phyloP scores from a whole-genome alignment of 2,888 invertebrate genomes.

The Chalcosyrphus nemorum region DNA sequence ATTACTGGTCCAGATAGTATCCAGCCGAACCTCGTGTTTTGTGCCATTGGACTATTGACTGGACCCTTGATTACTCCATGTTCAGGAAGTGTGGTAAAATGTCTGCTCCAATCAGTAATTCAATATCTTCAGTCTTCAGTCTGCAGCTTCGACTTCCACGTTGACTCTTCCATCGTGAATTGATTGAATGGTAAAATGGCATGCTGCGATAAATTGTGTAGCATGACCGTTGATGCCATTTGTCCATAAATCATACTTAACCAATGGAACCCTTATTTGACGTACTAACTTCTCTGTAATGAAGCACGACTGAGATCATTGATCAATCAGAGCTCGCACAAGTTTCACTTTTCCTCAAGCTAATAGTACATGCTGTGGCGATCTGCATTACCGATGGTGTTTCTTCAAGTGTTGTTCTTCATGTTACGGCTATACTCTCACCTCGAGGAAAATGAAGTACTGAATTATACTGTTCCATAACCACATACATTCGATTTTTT shows the following conservation, averaged over 20 bases:
- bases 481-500: no score
- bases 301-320: no score
- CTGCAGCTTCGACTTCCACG: background rate
- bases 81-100: background rate
- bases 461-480: slow-evolving; percentile 15
- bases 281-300: background rate
- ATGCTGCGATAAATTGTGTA: background rate
- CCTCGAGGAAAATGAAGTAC: slow-evolving; percentile 3
- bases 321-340: background rate
- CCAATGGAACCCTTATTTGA: slow-evolving; percentile 13
- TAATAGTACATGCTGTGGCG: background rate
- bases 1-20: no score
- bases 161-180: slow-evolving; percentile 6
- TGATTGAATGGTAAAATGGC: slow-evolving; percentile 5
- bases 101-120: no score
- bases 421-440: background rate
- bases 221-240: slow-evolving; percentile 23
- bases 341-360: background rate
- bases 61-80: background rate
- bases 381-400: no score
- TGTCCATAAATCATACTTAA: background rate
- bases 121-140: no score
- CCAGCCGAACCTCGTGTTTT: no score
- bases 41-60: slow-evolving; percentile 10
- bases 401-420: slow-evolving; percentile 7